Base-by-base conservation (phyloP, 2,888 invertebrate species). In the Euzophera pinguis region DNA sequence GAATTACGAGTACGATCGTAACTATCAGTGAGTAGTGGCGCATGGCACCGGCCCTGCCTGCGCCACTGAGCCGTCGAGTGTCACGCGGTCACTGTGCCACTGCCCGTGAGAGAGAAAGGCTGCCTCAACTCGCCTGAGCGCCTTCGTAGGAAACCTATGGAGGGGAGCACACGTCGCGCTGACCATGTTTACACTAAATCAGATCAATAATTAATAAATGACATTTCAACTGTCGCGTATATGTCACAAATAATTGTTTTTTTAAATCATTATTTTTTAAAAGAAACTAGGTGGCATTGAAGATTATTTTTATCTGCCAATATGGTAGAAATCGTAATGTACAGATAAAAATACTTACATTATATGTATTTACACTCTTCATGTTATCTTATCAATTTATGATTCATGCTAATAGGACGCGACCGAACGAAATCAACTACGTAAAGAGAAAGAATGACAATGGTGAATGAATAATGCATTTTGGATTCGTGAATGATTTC, bases 41-140 rank as follows among this genome's bases (percentile, higher is more conserved):
- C 88, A 88, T 88, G 80, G 77, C 81, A 27, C 27, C 27, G 35
- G 35, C 42, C 50, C 51, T 43, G 78, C 50, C 51, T 43, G 78
- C 65, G 64, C 51, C 51, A 32, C 78, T 65, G 64, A 69, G 71
- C 81, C 77, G 79, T 79, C 76, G 74, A 66, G 73, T 71, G 75
- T 74, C 75, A 75, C 83, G 80, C 87, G 86, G 87, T 82, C 84
- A 85, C 86, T 81, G 71, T 85, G 84, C 78, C 87, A 86, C 86
- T 86, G 84, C 69, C 79, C 71, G 74, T 65, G 61, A 62, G 65
- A 86, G 87, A 86, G 88, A 88, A 86, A 87, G 87, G 89, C 75
- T 61, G 77, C 66, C 73, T 7, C 43, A 61, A 75, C 66, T 72
- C 16, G 43, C 12, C 9, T 29, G 5, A 3, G 27, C 48, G 39